Evolutionary conservation across 2,888 invertebrate species (phyloP), one percentile per base, ranked within the genome.

Genomic region (Luperina nickerlii): DNA sequence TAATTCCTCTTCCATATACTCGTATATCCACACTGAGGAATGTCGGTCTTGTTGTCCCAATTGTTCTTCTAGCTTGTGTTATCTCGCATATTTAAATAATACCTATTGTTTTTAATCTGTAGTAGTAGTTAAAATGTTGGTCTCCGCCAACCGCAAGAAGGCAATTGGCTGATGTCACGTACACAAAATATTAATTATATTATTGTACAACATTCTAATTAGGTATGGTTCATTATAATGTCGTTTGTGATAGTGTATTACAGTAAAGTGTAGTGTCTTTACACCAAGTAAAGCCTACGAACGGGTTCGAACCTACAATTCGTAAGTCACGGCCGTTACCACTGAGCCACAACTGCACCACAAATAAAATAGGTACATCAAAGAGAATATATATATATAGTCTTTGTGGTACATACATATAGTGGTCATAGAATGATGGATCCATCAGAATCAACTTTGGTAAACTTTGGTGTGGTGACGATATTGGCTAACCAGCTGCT

Each of bases 171-270:
- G 63, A 24, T 9, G 76, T 86, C 86, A 87, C 86, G 85, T 85
- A 77, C 69, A 69, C 84, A 76, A 67, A 63, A 57, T 70, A 70
- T 60, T 83, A 69, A 86, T 81, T 65, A 73, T 69, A 68, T 42
- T 78, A 76, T 83, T 83, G 68, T 84, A 85, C 70, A 79, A 79
- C 65, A 84, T 1, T 72, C 13, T 74, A 75, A 86, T 85, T 85
- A 76, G 63, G 63, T 83, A 32, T 32, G 32, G 32, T 32, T 32
- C 87, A 57, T 82, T 82, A 66, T 18, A 0, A 18, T n/a, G 15
- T 83, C 70, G 42, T 79, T 87, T 76, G 45, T 32, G 32, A 32
- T 32, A 32, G 32, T 32, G 32, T 32, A 32, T 32, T 32, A 32
- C 32, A 32, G 32, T 32, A 32, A 32, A 32, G 32, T 32, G 32